Evolutionary conservation across 2,888 invertebrate genomes (phyloP).

Genomic region (Allophyes oxyacanthae): DNA sequence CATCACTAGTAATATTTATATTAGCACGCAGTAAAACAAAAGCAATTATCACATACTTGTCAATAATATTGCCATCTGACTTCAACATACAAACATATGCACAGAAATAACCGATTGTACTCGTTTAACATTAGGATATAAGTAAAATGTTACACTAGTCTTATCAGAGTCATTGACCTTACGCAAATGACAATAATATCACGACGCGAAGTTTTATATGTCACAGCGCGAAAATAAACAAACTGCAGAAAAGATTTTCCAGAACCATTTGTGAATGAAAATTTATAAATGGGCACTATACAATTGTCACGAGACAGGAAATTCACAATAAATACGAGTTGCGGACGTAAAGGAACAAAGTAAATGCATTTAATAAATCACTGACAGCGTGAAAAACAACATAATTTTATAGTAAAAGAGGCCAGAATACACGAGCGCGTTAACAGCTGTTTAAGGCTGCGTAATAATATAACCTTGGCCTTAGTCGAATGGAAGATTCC

Average conservation of each 20-base stretch:
- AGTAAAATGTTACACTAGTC: slow-evolving; percentile 39
- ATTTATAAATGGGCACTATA: neutral
- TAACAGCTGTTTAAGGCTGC: slow-evolving; percentile 41
- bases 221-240: slow-evolving; percentile 25
- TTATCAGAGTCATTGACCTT: slow-evolving; percentile 53
- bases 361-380: slow-evolving; percentile 1
- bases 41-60: slow-evolving; percentile 31
- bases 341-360: neutral
- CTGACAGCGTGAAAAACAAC: slow-evolving; percentile 4
- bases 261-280: slow-evolving; percentile 1
- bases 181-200: slow-evolving; percentile 44
- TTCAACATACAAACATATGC: slow-evolving; percentile 2
- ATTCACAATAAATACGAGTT: neutral
- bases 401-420: slow-evolving; percentile 18
- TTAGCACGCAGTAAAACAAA: slow-evolving; percentile 16
- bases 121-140: slow-evolving; percentile 33
- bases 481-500: slow-evolving; percentile 69
- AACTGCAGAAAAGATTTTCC: slow-evolving; percentile 15
- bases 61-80: slow-evolving; percentile 26
- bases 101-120: slow-evolving; percentile 25
- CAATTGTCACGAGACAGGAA: neutral
- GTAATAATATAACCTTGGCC: slow-evolving; percentile 48
- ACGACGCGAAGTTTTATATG: slow-evolving; percentile 29
- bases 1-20: slow-evolving; percentile 7
- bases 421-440: slow-evolving; percentile 21